Base-by-base conservation (phyloP, 1,140 invertebrate species). In the Euwallacea similis region DNA sequence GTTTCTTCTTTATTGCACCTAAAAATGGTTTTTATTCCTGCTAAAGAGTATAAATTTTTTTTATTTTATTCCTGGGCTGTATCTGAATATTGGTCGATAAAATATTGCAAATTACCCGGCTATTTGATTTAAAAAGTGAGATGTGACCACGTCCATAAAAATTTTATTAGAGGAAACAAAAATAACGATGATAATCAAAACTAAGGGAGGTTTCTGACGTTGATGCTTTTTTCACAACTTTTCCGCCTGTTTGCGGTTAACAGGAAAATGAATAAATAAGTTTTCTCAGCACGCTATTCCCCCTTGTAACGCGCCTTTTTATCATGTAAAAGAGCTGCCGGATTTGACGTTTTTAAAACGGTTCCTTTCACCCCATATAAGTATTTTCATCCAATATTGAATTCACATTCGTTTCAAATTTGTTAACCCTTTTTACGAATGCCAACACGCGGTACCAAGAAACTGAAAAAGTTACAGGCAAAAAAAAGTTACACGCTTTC, bases 11-110 rank as follows among this genome's bases (percentile, higher is more conserved):
- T 70, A 70, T 62, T 44, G 61, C 61, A 42, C 7, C 60, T 64
- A 47, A 44, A 70, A 70, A 70, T 62, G 60, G 42, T 70, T 70
- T 69, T 70, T 70, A 64, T 58, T 63, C 61, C 41, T 56, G 60
- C 58, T 64, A 70, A 70, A 65, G 46, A 58, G 53, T 70, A 58
- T 70, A 64, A 70, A 70, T 64, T 64, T 64, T 70, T 69, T 70
- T 70, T 60, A 63, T 64, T 70, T 64, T 53, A 63, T 64, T 62
- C 42, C 4, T 0, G 7, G 63, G 15, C 46, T 47, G 63, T 55
- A 64, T 64, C 42, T 7, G 61, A 70, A 70, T 69, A 70, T 70
- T 65, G 56, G 44, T 44, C 55, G 15, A 67, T 67, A 67, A 59
- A 67, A 68, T 65, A 50, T 54, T 53, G 10, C 11, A 65, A 65